phyloP scores from a whole-genome alignment of 1,140 invertebrate genomes.

The Pseudomyrmex gracilis region DNA sequence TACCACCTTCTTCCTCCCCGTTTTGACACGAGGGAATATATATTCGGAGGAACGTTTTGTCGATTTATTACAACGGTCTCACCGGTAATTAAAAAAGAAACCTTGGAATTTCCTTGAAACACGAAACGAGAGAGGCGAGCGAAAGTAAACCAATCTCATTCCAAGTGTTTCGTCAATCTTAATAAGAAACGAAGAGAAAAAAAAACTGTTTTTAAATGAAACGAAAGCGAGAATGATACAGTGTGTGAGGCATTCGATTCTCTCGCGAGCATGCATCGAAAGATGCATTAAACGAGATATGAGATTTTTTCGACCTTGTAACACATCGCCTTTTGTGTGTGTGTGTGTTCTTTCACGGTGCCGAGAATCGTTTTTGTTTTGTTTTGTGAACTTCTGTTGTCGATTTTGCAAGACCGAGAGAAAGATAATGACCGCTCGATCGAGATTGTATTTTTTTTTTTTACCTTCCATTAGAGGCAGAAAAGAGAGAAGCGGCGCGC shows the following conservation, averaged over 20 bases:
- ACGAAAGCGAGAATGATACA: neutral
- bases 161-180: neutral
- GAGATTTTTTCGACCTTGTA: slow-evolving; percentile 71
- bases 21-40: neutral
- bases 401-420: slow-evolving; percentile 3
- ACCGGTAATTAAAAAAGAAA: neutral
- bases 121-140: neutral
- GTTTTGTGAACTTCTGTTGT: slow-evolving; percentile 1
- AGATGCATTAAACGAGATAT: slow-evolving; percentile 45
- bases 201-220: neutral
- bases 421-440: neutral
- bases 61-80: slow-evolving; percentile 3
- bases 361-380: neutral
- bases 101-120: slow-evolving; percentile 1
- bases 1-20: neutral
- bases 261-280: neutral
- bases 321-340: slow-evolving; percentile 71
- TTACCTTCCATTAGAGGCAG: no score
- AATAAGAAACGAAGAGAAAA: neutral
- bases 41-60: neutral
- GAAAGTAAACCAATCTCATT: slow-evolving; percentile 22
- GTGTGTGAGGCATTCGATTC: neutral
- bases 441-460: slow-evolving; percentile 1
- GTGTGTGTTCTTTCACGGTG: slow-evolving; percentile 32
- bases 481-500: no score